Conservation (phyloP, 2,113 vertebrate genomes). For the Carettochelys insculpta region DNA sequence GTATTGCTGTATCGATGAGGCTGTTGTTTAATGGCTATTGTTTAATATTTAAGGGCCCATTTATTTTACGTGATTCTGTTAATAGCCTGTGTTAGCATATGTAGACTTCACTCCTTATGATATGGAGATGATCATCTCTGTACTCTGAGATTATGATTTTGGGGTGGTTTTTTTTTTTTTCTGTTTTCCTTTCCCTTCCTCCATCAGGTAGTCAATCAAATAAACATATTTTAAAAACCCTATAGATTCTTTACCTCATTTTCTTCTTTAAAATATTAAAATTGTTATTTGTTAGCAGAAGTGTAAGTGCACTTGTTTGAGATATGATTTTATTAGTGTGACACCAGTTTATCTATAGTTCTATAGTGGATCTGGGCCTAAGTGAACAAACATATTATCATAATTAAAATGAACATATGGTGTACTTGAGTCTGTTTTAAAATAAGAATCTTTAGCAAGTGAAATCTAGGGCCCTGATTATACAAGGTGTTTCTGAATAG, state of each 20-base stretch:
- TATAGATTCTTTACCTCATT: background rate
- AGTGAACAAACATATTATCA: background rate
- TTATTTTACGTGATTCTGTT: too few relatives aligned
- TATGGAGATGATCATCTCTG: background rate
- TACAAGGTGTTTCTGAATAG: background rate
- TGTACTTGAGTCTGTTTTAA: background rate
- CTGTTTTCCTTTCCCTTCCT: background rate
- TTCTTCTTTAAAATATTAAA: background rate
- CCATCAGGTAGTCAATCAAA: too few relatives aligned
- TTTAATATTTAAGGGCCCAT: too few relatives aligned
- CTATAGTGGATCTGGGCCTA: background rate
- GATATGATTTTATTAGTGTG: background rate
- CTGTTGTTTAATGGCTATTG: background rate
- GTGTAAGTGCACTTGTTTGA: background rate
- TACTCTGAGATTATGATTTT: background rate
- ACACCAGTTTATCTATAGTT: background rate
- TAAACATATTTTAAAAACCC: background rate
- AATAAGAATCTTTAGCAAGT: background rate
- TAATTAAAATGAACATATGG: background rate
- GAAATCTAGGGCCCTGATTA: background rate
- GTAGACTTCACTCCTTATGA: background rate
- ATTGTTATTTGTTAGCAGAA: background rate
- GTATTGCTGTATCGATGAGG: background rate
- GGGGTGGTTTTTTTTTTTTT: too few relatives aligned
- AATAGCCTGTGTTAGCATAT: background rate